These are phyloP conservation scores for Tarsius wallacei DNA, from an alignment of 2,797 vertebrate genomes.

Conservation along the genomic window DNA sequence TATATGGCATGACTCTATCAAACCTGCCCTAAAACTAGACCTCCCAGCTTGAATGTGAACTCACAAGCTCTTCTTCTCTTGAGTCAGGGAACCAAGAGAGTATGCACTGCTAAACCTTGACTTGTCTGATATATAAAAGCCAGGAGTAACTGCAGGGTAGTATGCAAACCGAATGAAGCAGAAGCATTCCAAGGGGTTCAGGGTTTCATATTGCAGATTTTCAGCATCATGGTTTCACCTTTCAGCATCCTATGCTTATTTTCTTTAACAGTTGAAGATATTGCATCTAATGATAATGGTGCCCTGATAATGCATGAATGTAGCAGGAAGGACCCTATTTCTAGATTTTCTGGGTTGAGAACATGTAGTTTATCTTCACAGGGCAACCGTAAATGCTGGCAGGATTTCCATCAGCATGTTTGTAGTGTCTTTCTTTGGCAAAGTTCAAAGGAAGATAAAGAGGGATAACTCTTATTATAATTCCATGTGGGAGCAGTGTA, in stretches of 20 bases:
- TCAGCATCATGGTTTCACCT: background rate
- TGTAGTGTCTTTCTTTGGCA: conserved; percentile 28
- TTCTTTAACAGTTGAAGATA: conserved; percentile 25
- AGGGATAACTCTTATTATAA: conserved; percentile 13
- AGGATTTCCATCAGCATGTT: conserved; percentile 17
- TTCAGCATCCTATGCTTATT: background rate
- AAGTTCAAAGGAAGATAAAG: conserved; percentile 56
- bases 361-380: background rate
- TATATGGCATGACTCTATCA: background rate
- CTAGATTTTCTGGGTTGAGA: conserved; percentile 33
- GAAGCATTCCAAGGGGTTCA: background rate
- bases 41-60: background rate
- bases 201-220: background rate
- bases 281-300: background rate
- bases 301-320: background rate
- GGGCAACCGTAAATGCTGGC: background rate
- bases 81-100: background rate
- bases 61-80: background rate
- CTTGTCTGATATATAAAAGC: background rate
- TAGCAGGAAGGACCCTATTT: conserved; percentile 42
- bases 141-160: background rate
- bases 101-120: background rate
- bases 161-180: background rate
- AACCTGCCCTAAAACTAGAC: background rate
- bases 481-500: background rate